Evolutionary conservation across 2,888 invertebrate genomes (phyloP).

Genomic region (Drosophila neonasuta): DNA sequence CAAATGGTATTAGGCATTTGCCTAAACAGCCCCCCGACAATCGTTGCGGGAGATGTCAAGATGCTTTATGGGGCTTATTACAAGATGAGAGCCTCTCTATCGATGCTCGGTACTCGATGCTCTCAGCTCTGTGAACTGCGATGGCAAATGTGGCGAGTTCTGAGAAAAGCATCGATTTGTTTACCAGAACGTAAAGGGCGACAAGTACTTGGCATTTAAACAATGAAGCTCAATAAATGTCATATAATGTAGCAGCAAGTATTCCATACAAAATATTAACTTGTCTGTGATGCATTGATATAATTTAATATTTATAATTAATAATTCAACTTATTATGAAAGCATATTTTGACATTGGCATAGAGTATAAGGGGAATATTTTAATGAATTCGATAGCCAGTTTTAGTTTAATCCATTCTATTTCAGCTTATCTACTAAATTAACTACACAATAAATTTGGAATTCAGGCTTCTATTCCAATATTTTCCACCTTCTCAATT

Average conservation of each 20-base stretch:
- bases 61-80: constrained; percentile 66
- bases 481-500: too few species aligned
- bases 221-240: not conserved
- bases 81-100: constrained; percentile 43
- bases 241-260: not conserved
- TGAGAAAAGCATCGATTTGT: not conserved
- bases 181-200: not conserved
- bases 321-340: not conserved
- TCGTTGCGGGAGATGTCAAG: constrained; percentile 60
- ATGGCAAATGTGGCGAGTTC: constrained; percentile 21
- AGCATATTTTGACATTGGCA: not conserved
- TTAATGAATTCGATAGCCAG: not conserved
- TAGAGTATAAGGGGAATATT: not conserved
- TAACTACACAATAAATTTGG: too few species aligned
- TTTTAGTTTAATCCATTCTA: too few species aligned
- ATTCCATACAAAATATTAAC: not conserved
- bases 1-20: constrained; percentile 72
- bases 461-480: too few species aligned
- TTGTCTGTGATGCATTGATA: not conserved
- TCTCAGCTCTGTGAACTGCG: not conserved
- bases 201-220: not conserved
- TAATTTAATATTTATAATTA: not conserved
- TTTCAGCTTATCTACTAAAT: too few species aligned
- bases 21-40: constrained; percentile 41
- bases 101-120: constrained; percentile 2